Evolutionary conservation across 2,888 invertebrate genomes (phyloP).

Genomic region (Chalcis sispes): DNA sequence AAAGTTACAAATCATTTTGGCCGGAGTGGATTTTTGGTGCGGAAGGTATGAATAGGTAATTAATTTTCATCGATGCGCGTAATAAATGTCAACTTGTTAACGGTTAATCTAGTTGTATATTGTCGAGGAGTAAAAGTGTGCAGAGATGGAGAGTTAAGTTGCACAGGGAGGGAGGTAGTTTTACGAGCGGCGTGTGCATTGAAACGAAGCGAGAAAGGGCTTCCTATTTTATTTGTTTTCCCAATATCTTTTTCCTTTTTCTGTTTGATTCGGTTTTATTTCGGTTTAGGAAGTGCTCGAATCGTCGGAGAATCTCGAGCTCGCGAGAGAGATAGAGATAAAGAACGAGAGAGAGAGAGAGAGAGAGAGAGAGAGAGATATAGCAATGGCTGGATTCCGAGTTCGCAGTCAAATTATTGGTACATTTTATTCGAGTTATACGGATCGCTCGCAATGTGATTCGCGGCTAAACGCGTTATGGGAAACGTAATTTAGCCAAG

Average conservation of each 20-base stretch:
- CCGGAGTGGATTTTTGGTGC: conserved; percentile 5
- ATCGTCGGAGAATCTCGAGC: conserved; percentile 10
- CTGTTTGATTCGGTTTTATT: no score
- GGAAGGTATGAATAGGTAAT: neutral
- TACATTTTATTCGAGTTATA: conserved; percentile 70
- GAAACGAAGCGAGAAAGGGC: no score
- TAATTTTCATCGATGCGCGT: no score
- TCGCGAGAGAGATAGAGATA: neutral
- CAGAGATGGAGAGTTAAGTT: no score
- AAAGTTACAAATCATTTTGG: conserved; percentile 18
- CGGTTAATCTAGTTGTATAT: no score
- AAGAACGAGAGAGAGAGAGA: no score
- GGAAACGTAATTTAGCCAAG: conserved; percentile 72
- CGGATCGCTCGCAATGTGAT: conserved; percentile 73
- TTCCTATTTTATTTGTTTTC: no score
- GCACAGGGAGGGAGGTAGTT: no score
- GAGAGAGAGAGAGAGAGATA: neutral
- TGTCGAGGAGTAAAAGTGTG: no score
- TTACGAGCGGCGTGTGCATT: no score
- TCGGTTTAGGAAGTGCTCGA: neutral
- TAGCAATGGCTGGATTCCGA: neutral
- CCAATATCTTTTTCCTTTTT: no score
- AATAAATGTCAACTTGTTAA: no score
- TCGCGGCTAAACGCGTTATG: conserved; percentile 74
- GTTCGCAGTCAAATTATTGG: conserved; percentile 60